phyloP scores from a whole-genome alignment of 2,797 vertebrate species.

The Rhincodon typus region DNA sequence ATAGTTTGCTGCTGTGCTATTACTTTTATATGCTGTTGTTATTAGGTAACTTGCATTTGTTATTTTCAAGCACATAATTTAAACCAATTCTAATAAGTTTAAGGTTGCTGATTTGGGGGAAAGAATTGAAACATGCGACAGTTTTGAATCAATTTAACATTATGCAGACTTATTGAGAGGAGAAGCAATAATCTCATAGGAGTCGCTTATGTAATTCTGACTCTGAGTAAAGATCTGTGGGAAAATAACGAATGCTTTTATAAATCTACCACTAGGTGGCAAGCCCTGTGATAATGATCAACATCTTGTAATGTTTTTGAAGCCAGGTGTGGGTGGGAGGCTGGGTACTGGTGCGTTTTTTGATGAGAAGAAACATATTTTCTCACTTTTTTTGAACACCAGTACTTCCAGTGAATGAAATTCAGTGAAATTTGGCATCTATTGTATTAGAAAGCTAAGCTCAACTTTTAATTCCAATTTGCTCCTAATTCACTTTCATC shows the following conservation, averaged over 20 bases:
- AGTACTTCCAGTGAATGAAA: not conserved
- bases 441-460: not conserved
- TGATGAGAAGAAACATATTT: not conserved
- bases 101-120: not conserved
- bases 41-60: not conserved
- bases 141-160: not conserved
- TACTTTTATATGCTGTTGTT: not conserved
- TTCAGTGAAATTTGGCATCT: not conserved
- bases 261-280: not conserved
- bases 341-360: too few relatives aligned
- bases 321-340: too few relatives aligned
- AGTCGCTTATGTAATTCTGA: not conserved
- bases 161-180: not conserved
- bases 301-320: not conserved
- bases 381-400: not conserved
- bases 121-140: not conserved
- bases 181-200: not conserved
- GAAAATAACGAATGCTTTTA: not conserved
- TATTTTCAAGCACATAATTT: not conserved
- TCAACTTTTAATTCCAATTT: not conserved
- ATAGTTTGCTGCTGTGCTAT: not conserved
- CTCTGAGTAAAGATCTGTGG: not conserved
- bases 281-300: too few relatives aligned
- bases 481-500: not conserved
- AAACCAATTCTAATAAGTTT: not conserved